phyloP scores from a whole-genome alignment of 2,888 invertebrate genomes.

The Heliconius sara region DNA sequence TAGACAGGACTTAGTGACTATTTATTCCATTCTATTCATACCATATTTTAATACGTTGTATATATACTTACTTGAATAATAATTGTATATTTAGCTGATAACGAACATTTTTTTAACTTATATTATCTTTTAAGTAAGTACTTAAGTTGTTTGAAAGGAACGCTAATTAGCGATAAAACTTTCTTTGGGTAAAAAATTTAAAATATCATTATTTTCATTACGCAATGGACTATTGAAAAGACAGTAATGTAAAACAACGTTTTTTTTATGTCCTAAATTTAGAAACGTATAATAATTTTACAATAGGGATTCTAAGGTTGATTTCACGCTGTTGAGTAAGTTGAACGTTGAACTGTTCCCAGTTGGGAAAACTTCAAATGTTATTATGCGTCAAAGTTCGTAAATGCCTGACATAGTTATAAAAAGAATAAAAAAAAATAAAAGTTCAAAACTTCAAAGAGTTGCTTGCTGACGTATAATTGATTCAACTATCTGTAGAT shows the following conservation, averaged over 20 bases:
- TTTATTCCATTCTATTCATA: too few species aligned
- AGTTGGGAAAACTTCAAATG: too few species aligned
- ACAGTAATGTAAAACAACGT: too few species aligned
- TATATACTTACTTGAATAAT: too few species aligned
- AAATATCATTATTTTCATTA: too few species aligned
- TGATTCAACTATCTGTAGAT: conserved; percentile 4
- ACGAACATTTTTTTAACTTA: not conserved
- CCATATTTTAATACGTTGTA: too few species aligned
- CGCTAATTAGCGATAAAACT: not conserved
- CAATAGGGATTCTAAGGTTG: not conserved
- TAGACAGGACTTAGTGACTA: too few species aligned
- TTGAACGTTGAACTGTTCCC: not conserved
- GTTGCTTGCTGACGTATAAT: conserved; percentile 12
- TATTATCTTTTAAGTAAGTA: not conserved
- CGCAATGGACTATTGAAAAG: too few species aligned
- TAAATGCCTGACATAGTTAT: not conserved
- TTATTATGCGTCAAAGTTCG: not conserved
- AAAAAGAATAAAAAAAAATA: not conserved
- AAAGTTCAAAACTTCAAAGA: not conserved
- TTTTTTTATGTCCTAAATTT: not conserved
- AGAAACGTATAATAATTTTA: not conserved
- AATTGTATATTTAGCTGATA: too few species aligned
- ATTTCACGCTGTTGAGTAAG: too few species aligned
- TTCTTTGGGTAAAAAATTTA: not conserved
- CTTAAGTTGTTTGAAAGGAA: not conserved